These are phyloP conservation scores for Drosophila pseudoobscura DNA, from an alignment of 1,140 invertebrate genomes.

Conservation along the genomic window DNA sequence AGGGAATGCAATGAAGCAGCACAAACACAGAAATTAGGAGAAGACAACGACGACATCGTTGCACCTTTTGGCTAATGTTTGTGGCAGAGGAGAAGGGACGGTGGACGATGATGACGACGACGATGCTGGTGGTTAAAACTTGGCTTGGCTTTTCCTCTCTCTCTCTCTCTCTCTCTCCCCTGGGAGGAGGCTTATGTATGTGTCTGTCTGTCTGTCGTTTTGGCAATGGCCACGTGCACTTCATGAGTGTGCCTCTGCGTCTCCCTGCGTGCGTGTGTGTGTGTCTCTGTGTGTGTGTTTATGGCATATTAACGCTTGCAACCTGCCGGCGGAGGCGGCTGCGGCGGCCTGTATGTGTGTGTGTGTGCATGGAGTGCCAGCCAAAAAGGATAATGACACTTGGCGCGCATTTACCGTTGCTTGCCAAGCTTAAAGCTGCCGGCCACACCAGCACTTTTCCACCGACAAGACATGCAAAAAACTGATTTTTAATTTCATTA, in stretches of 20 bases:
- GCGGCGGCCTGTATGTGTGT: slow-evolving; percentile 21
- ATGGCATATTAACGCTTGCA: slow-evolving; percentile 58
- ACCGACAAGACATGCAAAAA: neutral
- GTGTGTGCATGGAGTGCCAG: slow-evolving; percentile 55
- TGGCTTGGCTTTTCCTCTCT: slow-evolving; percentile 25
- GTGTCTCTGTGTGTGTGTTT: slow-evolving; percentile 33
- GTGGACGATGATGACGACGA: slow-evolving; percentile 18
- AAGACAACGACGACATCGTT: slow-evolving; percentile 55
- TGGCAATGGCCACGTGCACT: slow-evolving; percentile 65
- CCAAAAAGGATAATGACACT: slow-evolving; percentile 80
- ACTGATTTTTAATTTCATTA: too few relatives aligned
- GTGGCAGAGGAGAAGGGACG: slow-evolving; percentile 29
- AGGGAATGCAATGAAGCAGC: slow-evolving; percentile 69
- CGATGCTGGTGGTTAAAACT: slow-evolving; percentile 70
- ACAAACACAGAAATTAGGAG: slow-evolving; percentile 75
- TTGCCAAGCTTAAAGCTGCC: slow-evolving; percentile 45
- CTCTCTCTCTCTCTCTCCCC: slow-evolving; percentile 17
- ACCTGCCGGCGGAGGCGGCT: slow-evolving; percentile 38
- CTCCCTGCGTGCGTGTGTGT: slow-evolving; percentile 28
- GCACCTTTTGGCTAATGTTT: slow-evolving; percentile 76
- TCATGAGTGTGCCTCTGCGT: slow-evolving; percentile 40
- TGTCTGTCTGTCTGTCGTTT: slow-evolving; percentile 47
- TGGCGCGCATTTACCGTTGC: slow-evolving; percentile 72
- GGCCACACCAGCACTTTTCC: too few relatives aligned
- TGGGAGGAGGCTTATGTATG: slow-evolving; percentile 29